Evolutionary conservation across 2,113 vertebrate species (phyloP), one percentile per base, ranked within the genome.

Genomic region (Labrus mixtus): DNA sequence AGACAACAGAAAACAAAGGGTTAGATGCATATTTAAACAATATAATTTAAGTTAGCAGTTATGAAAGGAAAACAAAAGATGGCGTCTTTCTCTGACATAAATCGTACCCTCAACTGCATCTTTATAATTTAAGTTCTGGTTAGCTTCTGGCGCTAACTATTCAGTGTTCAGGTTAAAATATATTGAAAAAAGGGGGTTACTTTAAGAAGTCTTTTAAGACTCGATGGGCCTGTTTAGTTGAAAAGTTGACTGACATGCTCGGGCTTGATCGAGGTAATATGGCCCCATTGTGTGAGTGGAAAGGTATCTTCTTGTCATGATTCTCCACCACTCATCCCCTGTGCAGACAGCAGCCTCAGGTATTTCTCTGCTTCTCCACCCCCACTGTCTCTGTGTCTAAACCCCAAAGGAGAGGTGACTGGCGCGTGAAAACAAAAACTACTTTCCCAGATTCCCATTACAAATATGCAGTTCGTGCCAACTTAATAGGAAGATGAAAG

Each of bases 401-500:
- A 73, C 54, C 66, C 90, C 76, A 54, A 64, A 82, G 78, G 69
- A 74, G 50, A 80, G 66, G 60, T 73, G 82, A 73, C 71, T 43
- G 82, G 65, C 11, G 58, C 41, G 57, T 79, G 82, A 91, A 86
- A 88, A 57, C 48, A 55, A 54, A 89, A 85, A 85, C 45, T 51
- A 29, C 79, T 85, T 82, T 89, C 81, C 82, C 81, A 89, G 84
- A 87, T 80, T 91, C 87, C 63, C 25, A 55, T 92, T 93, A 91
- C 91, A 90, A 81, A 87, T 72, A n/a, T 83, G 66, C 76, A 73
- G 60, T 79, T 65, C 1, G 56, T 87, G 84, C 69, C 73, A 76
- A 66, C 71, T 69, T 61, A 68, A 78, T 39, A 83, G 68, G 76
- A 54, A 69, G 80, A 86, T 43, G 87, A 88, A 90, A 92, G 85